Percentiles rank a stretch among this genome's conserved stretches.
Evolutionary conservation across 2,888 invertebrate genomes (phyloP).

Genomic region (Pycnomerus fuliginosus): DNA sequence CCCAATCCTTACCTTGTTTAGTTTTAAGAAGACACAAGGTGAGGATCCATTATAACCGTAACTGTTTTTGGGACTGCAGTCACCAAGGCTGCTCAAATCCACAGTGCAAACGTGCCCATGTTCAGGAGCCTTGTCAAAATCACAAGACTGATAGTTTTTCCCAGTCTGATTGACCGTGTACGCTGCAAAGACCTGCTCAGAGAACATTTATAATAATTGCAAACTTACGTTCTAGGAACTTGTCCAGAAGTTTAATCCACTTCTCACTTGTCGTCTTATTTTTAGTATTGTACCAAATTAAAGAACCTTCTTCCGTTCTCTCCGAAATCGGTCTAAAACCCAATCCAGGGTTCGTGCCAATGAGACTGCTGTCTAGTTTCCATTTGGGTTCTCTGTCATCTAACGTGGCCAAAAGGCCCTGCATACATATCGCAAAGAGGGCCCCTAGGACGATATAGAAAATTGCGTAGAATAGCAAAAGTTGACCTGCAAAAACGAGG

Average conservation of each 20-base stretch:
- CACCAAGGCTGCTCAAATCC: constrained; percentile 52
- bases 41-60: constrained; percentile 74
- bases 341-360: constrained; percentile 66
- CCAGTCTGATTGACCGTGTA: constrained; percentile 54
- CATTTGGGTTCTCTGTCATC: constrained; percentile 72
- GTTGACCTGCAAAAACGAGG: constrained; percentile 73
- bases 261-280: constrained; percentile 55
- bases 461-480: constrained; percentile 79
- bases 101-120: constrained; percentile 59
- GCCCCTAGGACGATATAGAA: constrained; percentile 84
- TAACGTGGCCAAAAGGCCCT: constrained; percentile 73
- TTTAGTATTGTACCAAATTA: constrained; percentile 60
- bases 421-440: constrained; percentile 84
- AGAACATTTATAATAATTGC: neutral
- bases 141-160: constrained; percentile 58
- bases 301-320: constrained; percentile 59
- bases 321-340: constrained; percentile 64
- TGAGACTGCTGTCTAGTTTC: constrained; percentile 73
- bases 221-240: constrained; percentile 61
- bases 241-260: constrained; percentile 59
- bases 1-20: constrained; percentile 61
- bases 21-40: constrained; percentile 82
- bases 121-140: constrained; percentile 53
- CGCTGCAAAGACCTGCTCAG: constrained; percentile 40
- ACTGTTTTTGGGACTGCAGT: constrained; percentile 54